Percentiles rank a stretch among this genome's conserved stretches.
Conservation (phyloP, 2,113 vertebrate species). For the Ochotona princeps region DNA sequence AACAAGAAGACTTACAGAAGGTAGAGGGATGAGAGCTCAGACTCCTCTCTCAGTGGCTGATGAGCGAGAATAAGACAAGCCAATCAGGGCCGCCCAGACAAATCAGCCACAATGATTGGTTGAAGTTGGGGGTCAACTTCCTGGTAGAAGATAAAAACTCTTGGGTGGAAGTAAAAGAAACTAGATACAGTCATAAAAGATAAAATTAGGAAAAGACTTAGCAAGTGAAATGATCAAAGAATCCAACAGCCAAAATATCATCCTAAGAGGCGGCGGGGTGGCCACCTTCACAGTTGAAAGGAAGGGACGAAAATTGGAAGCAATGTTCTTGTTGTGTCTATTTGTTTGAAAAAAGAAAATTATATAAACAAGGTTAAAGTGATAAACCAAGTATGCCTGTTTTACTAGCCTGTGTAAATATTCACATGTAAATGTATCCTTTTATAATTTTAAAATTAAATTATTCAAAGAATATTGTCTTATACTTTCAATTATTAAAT, state of each 20-base stretch:
- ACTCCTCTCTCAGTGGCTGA: neutral
- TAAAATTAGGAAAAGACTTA: neutral
- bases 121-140: neutral
- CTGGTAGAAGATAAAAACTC: neutral
- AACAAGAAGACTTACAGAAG: neutral
- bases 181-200: neutral
- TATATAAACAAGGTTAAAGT: neutral
- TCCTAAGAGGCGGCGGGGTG: neutral
- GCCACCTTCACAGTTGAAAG: no score
- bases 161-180: neutral
- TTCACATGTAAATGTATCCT: neutral
- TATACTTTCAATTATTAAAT: neutral
- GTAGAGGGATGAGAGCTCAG: neutral
- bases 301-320: no score
- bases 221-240: neutral
- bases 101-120: neutral
- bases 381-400: neutral
- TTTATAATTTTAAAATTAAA: neutral
- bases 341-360: slow-evolving; percentile 10
- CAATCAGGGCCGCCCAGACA: neutral
- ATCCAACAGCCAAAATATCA: neutral
- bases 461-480: neutral
- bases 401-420: neutral
- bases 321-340: neutral
- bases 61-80: neutral